Conservation (phyloP, 1,140 invertebrate species). For the Drosophila repletoides region DNA sequence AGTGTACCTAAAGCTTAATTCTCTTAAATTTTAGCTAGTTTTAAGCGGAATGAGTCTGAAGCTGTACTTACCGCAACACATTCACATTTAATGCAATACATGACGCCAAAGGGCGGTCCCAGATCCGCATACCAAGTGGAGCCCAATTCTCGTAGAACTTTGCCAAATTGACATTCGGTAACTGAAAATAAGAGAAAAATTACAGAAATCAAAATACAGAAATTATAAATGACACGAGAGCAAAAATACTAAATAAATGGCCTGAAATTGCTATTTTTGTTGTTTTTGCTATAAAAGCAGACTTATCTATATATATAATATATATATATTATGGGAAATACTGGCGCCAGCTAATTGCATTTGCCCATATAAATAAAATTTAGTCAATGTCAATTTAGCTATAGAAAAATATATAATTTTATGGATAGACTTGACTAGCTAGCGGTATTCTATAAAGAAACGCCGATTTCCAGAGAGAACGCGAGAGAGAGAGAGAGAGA, state of each 20-base stretch:
- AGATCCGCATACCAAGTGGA: conserved; percentile 95
- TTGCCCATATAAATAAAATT: conserved; percentile 37
- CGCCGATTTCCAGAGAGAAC: background rate
- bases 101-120: conserved; percentile 94
- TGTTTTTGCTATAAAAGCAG: conserved; percentile 33
- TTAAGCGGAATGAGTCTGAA: background rate
- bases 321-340: conserved; percentile 19
- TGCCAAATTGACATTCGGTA: conserved; percentile 95
- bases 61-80: conserved; percentile 91
- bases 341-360: conserved; percentile 47
- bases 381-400: conserved; percentile 35
- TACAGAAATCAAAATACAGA: conserved; percentile 6
- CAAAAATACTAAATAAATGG: background rate
- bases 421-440: too few species aligned
- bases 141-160: conserved; percentile 91
- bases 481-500: background rate
- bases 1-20: too few species aligned
- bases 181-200: conserved; percentile 75
- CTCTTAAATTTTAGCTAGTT: background rate
- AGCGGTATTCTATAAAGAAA: too few species aligned
- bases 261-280: conserved; percentile 6
- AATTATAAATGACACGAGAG: background rate
- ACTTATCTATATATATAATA: conserved; percentile 27
- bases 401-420: conserved; percentile 18
- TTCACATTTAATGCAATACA: conserved; percentile 96